These are phyloP conservation scores for Pagrus major DNA, from an alignment of 2,113 vertebrate genomes.

Conservation along the genomic window DNA sequence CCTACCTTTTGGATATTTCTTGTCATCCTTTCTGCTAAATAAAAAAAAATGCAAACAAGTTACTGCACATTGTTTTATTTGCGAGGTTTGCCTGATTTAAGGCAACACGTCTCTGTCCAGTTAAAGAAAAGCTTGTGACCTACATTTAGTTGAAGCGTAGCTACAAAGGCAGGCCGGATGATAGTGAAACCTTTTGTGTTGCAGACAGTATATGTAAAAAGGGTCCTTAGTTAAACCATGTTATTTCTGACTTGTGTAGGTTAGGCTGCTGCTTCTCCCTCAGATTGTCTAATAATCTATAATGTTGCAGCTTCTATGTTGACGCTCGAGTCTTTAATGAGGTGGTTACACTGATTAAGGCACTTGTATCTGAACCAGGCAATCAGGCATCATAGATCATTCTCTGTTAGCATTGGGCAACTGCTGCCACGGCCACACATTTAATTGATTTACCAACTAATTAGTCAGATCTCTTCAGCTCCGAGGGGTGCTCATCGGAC, in stretches of 20 bases:
- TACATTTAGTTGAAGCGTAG: neutral
- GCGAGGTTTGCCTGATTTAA: neutral
- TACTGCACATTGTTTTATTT: neutral
- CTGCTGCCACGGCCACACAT: neutral
- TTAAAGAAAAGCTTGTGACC: no score
- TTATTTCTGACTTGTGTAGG: neutral
- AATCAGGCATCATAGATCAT: conserved; percentile 15
- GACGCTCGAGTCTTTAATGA: neutral
- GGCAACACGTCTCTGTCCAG: neutral
- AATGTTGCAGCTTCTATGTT: neutral
- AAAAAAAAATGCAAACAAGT: neutral
- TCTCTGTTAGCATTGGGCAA: neutral
- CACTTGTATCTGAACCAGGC: neutral
- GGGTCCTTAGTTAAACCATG: neutral
- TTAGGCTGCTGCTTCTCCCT: neutral
- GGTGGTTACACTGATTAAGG: conserved; percentile 5
- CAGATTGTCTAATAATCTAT: no score
- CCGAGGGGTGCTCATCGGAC: neutral
- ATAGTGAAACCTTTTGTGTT: neutral
- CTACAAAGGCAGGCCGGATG: neutral
- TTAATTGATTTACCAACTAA: neutral
- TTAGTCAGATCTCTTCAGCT: conserved; percentile 7
- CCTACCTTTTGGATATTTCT: conserved; percentile 30
- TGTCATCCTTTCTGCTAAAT: neutral
- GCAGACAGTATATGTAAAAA: neutral